These are phyloP conservation scores for Tyrophagus putrescentiae DNA, from an alignment of 1,140 invertebrate species.

Conservation along the genomic window DNA sequence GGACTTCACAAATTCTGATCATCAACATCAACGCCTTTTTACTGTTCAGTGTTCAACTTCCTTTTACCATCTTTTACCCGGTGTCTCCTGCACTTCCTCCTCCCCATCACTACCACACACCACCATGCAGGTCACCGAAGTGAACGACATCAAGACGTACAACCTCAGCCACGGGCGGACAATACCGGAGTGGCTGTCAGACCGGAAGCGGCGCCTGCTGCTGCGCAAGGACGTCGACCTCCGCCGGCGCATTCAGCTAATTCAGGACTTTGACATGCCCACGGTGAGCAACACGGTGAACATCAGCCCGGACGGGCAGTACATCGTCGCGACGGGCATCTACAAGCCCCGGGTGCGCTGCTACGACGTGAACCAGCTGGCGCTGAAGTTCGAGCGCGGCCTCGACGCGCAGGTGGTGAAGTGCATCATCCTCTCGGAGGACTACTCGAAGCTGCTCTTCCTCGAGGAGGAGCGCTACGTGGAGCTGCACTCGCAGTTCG, in stretches of 20 bases:
- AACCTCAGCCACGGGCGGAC: conserved; percentile 92
- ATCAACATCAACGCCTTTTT: no score
- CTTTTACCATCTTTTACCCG: no score
- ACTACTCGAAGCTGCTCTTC: conserved; percentile 60
- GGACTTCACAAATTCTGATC: no score
- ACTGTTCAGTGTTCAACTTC: no score
- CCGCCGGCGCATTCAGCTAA: conserved; percentile 74
- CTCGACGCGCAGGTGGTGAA: conserved; percentile 86
- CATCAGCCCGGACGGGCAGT: conserved; percentile 80
- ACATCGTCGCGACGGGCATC: conserved; percentile 70
- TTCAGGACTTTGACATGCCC: conserved; percentile 99
- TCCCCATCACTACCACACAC: neutral
- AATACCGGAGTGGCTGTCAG: conserved; percentile 87
- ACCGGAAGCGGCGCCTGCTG: conserved; percentile 64
- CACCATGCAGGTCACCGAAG: conserved; percentile 39
- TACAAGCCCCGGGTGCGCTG: conserved; percentile 93
- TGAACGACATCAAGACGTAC: conserved; percentile 92
- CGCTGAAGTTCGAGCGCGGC: conserved; percentile 95
- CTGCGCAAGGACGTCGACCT: conserved; percentile 69
- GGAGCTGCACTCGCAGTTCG: conserved; percentile 85
- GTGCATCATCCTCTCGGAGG: conserved; percentile 72
- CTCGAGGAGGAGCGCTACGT: conserved; percentile 57
- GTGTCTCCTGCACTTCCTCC: neutral
- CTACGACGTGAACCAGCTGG: conserved; percentile 87
- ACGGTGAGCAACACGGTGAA: conserved; percentile 67